phyloP scores from a whole-genome alignment of 2,888 invertebrate species.

The Lysandra bellargus region DNA sequence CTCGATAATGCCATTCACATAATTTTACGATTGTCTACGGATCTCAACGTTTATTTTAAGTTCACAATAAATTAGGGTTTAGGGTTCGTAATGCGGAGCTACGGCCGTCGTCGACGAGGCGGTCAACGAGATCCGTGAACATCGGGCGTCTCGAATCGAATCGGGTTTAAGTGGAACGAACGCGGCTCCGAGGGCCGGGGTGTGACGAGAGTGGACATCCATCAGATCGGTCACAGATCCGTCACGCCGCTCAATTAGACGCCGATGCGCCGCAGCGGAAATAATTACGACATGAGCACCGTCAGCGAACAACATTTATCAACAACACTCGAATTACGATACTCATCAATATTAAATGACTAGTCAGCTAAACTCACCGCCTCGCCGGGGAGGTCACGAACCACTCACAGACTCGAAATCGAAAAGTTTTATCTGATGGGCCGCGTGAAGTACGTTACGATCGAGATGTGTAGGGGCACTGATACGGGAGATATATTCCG shows the following conservation, averaged over 20 bases:
- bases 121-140: conserved; percentile 46
- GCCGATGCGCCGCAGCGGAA: conserved; percentile 50
- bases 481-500: conserved; percentile 34
- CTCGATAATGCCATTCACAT: conserved; percentile 24
- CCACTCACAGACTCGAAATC: conserved; percentile 9
- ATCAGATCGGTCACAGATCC: conserved; percentile 72
- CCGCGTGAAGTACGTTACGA: not conserved
- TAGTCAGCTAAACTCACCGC: not conserved
- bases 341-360: not conserved
- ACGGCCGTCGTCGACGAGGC: conserved; percentile 45
- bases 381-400: not conserved
- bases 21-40: conserved; percentile 44
- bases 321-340: conserved; percentile 2
- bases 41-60: conserved; percentile 38
- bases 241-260: conserved; percentile 69
- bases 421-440: conserved; percentile 17
- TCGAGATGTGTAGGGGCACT: conserved; percentile 30
- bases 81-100: conserved; percentile 43
- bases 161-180: conserved; percentile 57
- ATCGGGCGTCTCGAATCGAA: conserved; percentile 45
- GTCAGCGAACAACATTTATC: conserved; percentile 9
- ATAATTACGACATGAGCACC: conserved; percentile 26
- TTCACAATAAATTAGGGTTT: conserved; percentile 45
- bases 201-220: conserved; percentile 56
- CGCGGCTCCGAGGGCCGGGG: conserved; percentile 51